Evolutionary conservation across 2,888 invertebrate species (phyloP), one percentile per base, ranked within the genome.

Genomic region (Bhutanitis thaidina): DNA sequence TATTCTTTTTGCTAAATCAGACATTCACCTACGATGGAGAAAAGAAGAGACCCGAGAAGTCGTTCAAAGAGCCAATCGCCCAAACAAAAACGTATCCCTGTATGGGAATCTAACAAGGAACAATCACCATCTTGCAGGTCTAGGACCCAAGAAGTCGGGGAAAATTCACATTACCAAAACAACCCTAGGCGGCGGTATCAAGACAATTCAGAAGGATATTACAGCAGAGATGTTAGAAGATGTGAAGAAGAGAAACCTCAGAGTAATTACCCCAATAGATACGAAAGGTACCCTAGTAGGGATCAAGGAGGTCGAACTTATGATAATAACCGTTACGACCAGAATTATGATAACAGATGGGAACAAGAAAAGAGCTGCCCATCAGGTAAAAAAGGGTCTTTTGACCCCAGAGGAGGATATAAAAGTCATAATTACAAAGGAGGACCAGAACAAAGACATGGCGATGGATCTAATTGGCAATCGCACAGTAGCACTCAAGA

Each of bases 61-160:
- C 65, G 67, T 16, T 80, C 86, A 0, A 74, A 74, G 41, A 84
- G 81, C 39, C 65, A 61, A 0, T 76, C 85, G 1, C 83, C 78
- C 0, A 60, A 57, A 25, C 69, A 68, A 7, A 68, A 69, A 44
- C 74, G 73, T 1, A 67, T 76, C 35, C 78, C 80, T 1, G 73
- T 78, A 1, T 79, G 82, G 82, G 83, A 82, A 46, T 58, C 60
- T 0, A 63, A 65, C 54, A 63, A 66, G 38, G 69, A 71, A 2
- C 53, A 60, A 7, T 55, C 67, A 5, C 64, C 74, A 0, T 54
- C 59, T 0, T 56, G 56, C 43, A 52, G 62, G 7, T 57, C 52
- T 8, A 71, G 67, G 51, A 52, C 54, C 20, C 49, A 59, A 1
- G 73, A 78, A 36, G 37, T 52, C 3, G 67, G 62, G 1, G 71